Conservation (phyloP, 2,888 invertebrate species). For the Leptopterna dolabrata region DNA sequence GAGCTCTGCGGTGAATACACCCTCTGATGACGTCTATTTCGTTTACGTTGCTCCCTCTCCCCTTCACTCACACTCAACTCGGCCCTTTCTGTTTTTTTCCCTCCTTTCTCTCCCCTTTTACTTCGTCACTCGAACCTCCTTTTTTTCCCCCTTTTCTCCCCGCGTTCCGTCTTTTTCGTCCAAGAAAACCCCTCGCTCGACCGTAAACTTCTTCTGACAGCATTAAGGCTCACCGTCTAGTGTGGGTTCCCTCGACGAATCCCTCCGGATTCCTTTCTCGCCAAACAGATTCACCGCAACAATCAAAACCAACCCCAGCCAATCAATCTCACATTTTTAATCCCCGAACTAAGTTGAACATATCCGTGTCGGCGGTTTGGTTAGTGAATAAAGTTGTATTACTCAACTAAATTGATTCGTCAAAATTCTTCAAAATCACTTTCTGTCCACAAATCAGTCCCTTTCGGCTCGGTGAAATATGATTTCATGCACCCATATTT, state of each 20-base stretch:
- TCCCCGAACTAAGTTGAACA: no score
- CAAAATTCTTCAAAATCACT: no score
- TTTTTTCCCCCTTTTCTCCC: not conserved
- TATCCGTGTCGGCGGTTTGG: no score
- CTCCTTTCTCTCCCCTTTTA: not conserved
- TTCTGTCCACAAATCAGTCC: no score
- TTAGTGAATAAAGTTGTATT: no score
- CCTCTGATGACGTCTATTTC: constrained; percentile 44
- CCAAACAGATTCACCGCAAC: not conserved
- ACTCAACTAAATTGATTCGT: no score
- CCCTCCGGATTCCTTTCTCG: not conserved
- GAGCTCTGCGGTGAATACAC: constrained; percentile 42
- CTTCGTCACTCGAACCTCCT: not conserved
- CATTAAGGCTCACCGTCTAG: not conserved
- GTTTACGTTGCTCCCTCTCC: constrained; percentile 12
- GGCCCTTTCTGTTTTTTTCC: not conserved
- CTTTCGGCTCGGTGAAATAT: no score
- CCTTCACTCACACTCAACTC: not conserved
- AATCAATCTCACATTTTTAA: not conserved
- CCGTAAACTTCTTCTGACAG: not conserved
- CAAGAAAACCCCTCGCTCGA: not conserved
- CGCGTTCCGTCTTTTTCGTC: not conserved
- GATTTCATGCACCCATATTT: no score
- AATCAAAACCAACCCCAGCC: not conserved
- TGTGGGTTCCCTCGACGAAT: not conserved